A percentile compares a stretch with the other conserved stretches of the same genome.
Conservation (phyloP, 1,140 invertebrate species). For the Drosophila pectinifera region DNA sequence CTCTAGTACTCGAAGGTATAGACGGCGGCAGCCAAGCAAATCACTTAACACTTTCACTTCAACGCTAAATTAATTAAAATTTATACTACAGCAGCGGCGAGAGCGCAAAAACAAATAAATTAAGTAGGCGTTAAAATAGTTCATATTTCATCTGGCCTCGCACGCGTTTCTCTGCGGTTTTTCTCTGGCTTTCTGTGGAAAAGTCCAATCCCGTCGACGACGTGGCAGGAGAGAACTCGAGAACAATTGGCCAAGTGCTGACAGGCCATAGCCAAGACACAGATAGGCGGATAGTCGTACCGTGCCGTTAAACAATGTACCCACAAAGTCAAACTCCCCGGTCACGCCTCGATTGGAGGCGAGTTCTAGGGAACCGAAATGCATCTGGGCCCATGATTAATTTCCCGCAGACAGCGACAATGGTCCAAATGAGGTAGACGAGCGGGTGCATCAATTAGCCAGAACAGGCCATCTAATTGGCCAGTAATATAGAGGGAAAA, state of each 20-base stretch:
- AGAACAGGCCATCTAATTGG: conserved; percentile 57
- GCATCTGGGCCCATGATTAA: conserved; percentile 67
- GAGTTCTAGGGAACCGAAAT: conserved; percentile 28
- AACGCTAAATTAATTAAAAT: conserved; percentile 83
- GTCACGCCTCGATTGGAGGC: conserved; percentile 38
- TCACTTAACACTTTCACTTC: conserved; percentile 76
- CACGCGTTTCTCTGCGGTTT: conserved; percentile 24
- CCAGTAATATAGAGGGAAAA: conserved; percentile 8
- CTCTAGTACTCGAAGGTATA: conserved; percentile 29
- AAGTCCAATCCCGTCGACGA: conserved; percentile 41
- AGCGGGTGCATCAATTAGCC: conserved; percentile 43
- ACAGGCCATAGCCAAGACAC: conserved; percentile 36
- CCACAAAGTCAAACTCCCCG: conserved; percentile 41
- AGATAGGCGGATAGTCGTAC: background rate
- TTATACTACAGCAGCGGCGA: conserved; percentile 52
- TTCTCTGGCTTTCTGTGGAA: conserved; percentile 59
- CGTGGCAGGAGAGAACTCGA: conserved; percentile 52
- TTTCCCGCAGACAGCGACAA: conserved; percentile 77
- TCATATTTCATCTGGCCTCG: conserved; percentile 78
- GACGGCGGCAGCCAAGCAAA: conserved; percentile 43
- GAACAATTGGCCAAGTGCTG: conserved; percentile 81
- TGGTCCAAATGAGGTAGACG: conserved; percentile 67
- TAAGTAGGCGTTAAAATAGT: conserved; percentile 85
- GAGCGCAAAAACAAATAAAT: conserved; percentile 72
- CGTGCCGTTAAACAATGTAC: conserved; percentile 37